phyloP scores from a whole-genome alignment of 2,888 invertebrate species.

The Ormyrus rosae region DNA sequence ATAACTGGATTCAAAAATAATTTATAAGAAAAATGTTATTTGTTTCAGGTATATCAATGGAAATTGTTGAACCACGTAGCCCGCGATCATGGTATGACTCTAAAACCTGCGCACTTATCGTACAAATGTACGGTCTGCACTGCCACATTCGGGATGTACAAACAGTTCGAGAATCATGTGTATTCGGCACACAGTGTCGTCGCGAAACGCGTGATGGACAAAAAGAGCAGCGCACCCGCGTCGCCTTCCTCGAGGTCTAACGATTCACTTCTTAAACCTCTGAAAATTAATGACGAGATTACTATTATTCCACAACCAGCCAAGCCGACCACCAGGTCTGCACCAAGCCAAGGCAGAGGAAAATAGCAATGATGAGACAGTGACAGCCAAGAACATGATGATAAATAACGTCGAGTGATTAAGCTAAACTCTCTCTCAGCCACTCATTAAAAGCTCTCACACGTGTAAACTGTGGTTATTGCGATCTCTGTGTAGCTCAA shows the following conservation, averaged over 20 bases:
- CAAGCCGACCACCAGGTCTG: conserved; percentile 74
- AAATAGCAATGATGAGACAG: conserved; percentile 73
- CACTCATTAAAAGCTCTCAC: conserved; percentile 52
- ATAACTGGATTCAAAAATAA: background rate
- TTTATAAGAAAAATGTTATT: background rate
- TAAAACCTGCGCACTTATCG: conserved; percentile 94
- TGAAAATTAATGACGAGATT: conserved; percentile 93
- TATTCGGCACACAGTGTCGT: conserved; percentile 95
- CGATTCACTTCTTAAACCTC: conserved; percentile 85
- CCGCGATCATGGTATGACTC: conserved; percentile 91
- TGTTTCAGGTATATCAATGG: conserved; percentile 91
- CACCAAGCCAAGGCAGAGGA: conserved; percentile 69
- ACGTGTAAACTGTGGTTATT: conserved; percentile 49
- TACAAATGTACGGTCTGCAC: conserved; percentile 97
- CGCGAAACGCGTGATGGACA: conserved; percentile 90
- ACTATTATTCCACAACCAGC: conserved; percentile 92
- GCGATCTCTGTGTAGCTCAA: conserved; percentile 62
- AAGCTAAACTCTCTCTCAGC: conserved; percentile 65
- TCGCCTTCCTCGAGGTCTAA: conserved; percentile 75
- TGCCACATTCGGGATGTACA: conserved; percentile 96
- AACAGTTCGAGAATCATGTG: conserved; percentile 95
- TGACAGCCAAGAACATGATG: conserved; percentile 65
- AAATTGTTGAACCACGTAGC: conserved; percentile 94
- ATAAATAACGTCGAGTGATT: conserved; percentile 64
- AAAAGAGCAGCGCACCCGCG: conserved; percentile 78